Evolutionary conservation across 2,888 invertebrate genomes (phyloP).

Genomic region (Hydropsyche betteni): DNA sequence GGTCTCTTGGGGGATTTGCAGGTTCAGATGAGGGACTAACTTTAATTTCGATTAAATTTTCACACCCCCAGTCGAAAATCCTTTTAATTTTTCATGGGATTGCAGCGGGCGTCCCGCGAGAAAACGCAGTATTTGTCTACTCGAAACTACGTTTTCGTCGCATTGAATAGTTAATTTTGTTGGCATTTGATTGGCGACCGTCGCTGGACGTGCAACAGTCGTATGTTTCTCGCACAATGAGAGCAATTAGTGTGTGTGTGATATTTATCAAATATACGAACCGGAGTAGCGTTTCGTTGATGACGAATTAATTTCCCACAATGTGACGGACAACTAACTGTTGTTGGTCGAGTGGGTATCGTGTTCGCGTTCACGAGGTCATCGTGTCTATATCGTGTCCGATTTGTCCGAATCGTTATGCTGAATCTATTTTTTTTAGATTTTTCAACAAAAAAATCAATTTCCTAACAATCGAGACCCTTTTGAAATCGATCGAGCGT

Average conservation of each 20-base stretch:
- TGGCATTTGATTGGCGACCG: no score
- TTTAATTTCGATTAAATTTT: conserved; percentile 41
- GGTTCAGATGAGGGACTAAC: conserved; percentile 11
- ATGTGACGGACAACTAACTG: not conserved
- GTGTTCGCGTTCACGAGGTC: conserved; percentile 19
- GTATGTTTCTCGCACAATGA: not conserved
- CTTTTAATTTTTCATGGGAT: conserved; percentile 34
- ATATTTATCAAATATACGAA: not conserved
- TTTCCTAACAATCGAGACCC: no score
- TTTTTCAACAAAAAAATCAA: no score
- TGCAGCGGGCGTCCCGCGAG: conserved; percentile 11
- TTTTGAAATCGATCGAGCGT: no score
- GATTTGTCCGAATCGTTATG: conserved; percentile 2
- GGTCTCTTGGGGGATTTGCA: conserved; percentile 5
- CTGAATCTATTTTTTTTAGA: no score
- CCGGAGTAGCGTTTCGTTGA: not conserved
- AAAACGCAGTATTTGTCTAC: not conserved
- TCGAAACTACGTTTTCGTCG: no score
- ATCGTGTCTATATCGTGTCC: conserved; percentile 2
- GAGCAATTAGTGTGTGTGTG: not conserved
- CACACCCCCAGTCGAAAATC: conserved; percentile 6
- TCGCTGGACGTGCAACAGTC: no score
- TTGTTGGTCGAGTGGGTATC: conserved; percentile 21
- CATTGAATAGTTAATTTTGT: no score
- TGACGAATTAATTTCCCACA: conserved; percentile 31